Conservation (phyloP, 2,888 invertebrate genomes). For the Drosophila koepferae region DNA sequence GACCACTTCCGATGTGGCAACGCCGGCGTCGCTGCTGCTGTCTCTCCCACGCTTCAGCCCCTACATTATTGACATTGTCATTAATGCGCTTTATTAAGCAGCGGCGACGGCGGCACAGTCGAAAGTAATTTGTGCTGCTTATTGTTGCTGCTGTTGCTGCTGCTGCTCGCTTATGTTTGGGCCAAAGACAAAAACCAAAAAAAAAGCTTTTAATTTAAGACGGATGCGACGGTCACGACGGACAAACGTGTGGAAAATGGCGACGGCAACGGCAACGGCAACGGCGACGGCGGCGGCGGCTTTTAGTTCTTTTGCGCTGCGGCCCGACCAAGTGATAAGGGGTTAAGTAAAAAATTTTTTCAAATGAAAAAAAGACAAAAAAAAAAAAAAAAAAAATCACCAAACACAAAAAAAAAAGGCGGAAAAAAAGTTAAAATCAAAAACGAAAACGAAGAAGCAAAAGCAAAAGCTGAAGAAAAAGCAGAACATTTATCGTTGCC, state of each 20-base stretch:
- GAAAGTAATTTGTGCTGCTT: conserved; percentile 43
- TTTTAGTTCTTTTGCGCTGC: conserved; percentile 59
- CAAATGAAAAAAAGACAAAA: conserved; percentile 44
- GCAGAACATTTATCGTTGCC: conserved; percentile 57
- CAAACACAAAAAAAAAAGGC: conserved; percentile 1
- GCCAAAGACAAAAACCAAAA: conserved; percentile 37
- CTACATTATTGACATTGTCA: conserved; percentile 48
- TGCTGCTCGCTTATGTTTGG: conserved; percentile 22
- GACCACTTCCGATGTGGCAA: conserved; percentile 12
- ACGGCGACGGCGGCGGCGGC: conserved; percentile 43
- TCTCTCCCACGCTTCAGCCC: conserved; percentile 21
- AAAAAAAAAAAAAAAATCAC: conserved; percentile 4
- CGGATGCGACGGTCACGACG: conserved; percentile 48
- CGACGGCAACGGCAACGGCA: conserved; percentile 18
- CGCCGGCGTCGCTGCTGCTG: background rate
- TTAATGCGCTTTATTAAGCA: conserved; percentile 60
- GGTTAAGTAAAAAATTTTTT: conserved; percentile 67
- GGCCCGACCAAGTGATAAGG: conserved; percentile 58
- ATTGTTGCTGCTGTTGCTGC: background rate
- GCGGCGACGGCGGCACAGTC: conserved; percentile 62
- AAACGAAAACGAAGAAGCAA: conserved; percentile 11
- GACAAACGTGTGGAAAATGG: conserved; percentile 49
- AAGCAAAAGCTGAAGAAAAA: background rate
- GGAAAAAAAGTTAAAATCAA: conserved; percentile 13
- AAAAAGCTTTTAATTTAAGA: conserved; percentile 67